A percentile compares a stretch with the other conserved stretches of the same genome.
Conservation (phyloP, 1,140 invertebrate genomes). For the Bradysia coprophila region DNA sequence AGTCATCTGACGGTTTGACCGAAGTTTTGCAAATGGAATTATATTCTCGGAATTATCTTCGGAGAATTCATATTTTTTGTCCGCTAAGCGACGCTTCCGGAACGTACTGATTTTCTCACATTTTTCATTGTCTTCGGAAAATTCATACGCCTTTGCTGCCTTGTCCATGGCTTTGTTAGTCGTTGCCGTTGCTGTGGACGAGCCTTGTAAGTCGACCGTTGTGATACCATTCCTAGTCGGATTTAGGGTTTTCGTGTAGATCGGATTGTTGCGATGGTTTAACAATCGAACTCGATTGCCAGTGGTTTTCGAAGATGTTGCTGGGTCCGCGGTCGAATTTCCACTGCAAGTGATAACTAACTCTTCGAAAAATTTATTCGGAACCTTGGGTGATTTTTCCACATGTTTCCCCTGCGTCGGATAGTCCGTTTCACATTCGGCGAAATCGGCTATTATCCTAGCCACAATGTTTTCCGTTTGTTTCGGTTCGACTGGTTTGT, state of each 20-base stretch:
- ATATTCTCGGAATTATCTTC: slow-evolving; percentile 74
- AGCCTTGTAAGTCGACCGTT: slow-evolving; percentile 16
- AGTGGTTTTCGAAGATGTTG: not conserved
- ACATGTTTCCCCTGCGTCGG: slow-evolving; percentile 6
- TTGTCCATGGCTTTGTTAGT: slow-evolving; percentile 2
- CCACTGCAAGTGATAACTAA: slow-evolving; percentile 8
- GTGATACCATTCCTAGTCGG: slow-evolving; percentile 19
- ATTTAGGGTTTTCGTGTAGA: slow-evolving; percentile 13
- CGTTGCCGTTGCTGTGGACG: slow-evolving; percentile 1
- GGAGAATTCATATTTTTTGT: slow-evolving; percentile 83
- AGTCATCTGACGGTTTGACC: slow-evolving; percentile 17
- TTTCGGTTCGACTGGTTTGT: slow-evolving; percentile 7
- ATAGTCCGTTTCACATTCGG: slow-evolving; percentile 17
- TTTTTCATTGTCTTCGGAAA: slow-evolving; percentile 62
- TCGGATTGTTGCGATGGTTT: slow-evolving; percentile 16
- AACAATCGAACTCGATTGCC: slow-evolving; percentile 2
- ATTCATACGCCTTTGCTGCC: slow-evolving; percentile 53
- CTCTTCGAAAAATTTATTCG: slow-evolving; percentile 7
- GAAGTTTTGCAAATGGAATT: slow-evolving; percentile 42
- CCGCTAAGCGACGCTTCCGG: slow-evolving; percentile 59
- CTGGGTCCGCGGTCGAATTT: slow-evolving; percentile 1
- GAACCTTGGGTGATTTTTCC: not conserved
- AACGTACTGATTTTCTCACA: slow-evolving; percentile 67
- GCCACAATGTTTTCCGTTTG: slow-evolving; percentile 16
- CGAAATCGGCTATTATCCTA: slow-evolving; percentile 21